Percentiles rank a stretch among this genome's conserved stretches.
Conservation (phyloP, 2,797 vertebrate species). For the Enteromius unitaeniatus region DNA sequence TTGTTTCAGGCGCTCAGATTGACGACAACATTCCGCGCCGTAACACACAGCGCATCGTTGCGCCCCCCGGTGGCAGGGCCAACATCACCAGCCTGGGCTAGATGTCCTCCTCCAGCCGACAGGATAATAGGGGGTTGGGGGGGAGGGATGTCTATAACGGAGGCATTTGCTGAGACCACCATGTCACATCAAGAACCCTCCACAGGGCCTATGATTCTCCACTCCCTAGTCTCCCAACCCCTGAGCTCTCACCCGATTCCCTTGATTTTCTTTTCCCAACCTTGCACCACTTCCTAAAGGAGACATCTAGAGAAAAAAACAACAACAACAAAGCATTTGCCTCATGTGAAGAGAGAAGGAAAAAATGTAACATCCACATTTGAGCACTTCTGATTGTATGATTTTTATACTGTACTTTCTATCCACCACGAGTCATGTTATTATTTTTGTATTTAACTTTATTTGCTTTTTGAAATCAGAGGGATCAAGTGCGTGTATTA, state of each 20-base stretch:
- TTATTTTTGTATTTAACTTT: constrained; percentile 69
- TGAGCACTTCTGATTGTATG: constrained; percentile 80
- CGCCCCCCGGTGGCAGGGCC: constrained; percentile 93
- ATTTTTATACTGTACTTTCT: constrained; percentile 74
- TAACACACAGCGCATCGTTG: constrained; percentile 96
- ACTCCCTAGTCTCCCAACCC: constrained; percentile 61
- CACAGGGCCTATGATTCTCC: constrained; percentile 80
- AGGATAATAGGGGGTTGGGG: constrained; percentile 66
- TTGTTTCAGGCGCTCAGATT: constrained; percentile 85
- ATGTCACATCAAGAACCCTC: constrained; percentile 70
- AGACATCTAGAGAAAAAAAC: constrained; percentile 70
- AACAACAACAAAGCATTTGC: constrained; percentile 64
- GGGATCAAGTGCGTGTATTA: constrained; percentile 65
- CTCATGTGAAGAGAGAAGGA: constrained; percentile 72
- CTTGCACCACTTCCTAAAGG: constrained; percentile 62
- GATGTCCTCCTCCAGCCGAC: constrained; percentile 64
- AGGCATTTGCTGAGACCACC: constrained; percentile 66
- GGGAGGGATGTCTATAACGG: constrained; percentile 62
- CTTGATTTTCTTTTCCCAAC: constrained; percentile 58
- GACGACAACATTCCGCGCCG: constrained; percentile 95
- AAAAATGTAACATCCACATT: constrained; percentile 74
- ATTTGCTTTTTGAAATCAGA: constrained; percentile 67
- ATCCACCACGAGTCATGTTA: constrained; percentile 68
- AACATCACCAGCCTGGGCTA: constrained; percentile 99
- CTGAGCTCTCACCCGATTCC: constrained; percentile 56